phyloP scores from a whole-genome alignment of 2,797 vertebrate species.

The Paedocypris micromegethes region DNA sequence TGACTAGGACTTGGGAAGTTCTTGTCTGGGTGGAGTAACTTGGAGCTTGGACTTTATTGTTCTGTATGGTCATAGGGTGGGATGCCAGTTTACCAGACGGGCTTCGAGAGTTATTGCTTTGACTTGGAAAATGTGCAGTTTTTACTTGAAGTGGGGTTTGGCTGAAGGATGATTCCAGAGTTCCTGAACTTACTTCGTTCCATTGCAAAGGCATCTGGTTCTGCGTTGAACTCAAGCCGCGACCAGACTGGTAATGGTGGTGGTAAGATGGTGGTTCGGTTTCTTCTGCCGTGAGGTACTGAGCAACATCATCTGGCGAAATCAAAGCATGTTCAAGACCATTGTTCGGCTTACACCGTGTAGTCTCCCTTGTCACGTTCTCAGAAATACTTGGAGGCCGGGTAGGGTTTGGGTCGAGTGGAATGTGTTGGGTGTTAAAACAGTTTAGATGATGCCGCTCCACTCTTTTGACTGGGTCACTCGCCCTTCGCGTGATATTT shows the following conservation, averaged over 20 bases:
- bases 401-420: slow-evolving; percentile 59
- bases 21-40: too few species aligned
- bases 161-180: slow-evolving; percentile 57
- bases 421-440: slow-evolving; percentile 44
- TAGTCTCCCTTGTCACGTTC: slow-evolving; percentile 69
- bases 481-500: slow-evolving; percentile 71
- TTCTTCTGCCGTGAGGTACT: slow-evolving; percentile 69
- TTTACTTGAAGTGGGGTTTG: slow-evolving; percentile 75
- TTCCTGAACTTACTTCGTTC: slow-evolving; percentile 77
- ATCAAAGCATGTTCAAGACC: slow-evolving; percentile 67
- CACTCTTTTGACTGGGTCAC: slow-evolving; percentile 76
- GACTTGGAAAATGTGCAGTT: slow-evolving; percentile 73
- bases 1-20: slow-evolving; percentile 43
- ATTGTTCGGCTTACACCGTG: slow-evolving; percentile 25
- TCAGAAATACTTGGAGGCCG: slow-evolving; percentile 79
- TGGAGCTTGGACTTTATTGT: slow-evolving; percentile 58
- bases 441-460: slow-evolving; percentile 56
- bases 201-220: slow-evolving; percentile 74
- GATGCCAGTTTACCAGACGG: slow-evolving; percentile 54
- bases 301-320: slow-evolving; percentile 73
- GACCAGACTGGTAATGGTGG: slow-evolving; percentile 58
- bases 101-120: slow-evolving; percentile 57
- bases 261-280: slow-evolving; percentile 48
- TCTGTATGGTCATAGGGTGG: slow-evolving; percentile 60
- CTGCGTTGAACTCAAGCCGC: slow-evolving; percentile 46